Evolutionary conservation across 1,140 invertebrate species (phyloP).

Genomic region (Philaenus spumarius): DNA sequence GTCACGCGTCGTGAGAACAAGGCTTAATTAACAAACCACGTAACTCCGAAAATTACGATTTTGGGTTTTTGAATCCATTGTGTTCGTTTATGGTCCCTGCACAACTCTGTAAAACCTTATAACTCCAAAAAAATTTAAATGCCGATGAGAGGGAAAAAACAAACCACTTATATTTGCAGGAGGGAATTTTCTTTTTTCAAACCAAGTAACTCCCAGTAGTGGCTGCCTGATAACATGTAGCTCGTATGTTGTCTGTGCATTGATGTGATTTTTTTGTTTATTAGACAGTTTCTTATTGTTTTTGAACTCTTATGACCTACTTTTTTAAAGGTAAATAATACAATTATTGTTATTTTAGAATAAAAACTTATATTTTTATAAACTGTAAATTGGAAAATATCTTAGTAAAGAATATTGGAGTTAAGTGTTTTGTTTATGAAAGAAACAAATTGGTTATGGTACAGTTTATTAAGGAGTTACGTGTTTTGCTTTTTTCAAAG

Average conservation of each 20-base stretch:
- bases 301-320: neutral
- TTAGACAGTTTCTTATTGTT: neutral
- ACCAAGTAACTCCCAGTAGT: slow-evolving; percentile 3
- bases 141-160: neutral
- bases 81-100: neutral
- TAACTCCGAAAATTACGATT: slow-evolving; percentile 4
- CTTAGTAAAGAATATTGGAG: neutral
- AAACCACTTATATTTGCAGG: slow-evolving; percentile 8
- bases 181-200: slow-evolving; percentile 5
- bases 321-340: neutral
- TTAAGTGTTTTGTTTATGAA: slow-evolving; percentile 1
- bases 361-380: neutral
- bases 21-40: slow-evolving; percentile 9
- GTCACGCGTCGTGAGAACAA: too few relatives aligned
- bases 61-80: neutral
- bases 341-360: neutral
- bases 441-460: too few relatives aligned
- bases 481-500: too few relatives aligned
- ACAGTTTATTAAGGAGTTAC: too few relatives aligned
- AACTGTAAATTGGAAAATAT: neutral
- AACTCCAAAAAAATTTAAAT: neutral
- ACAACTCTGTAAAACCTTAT: neutral
- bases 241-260: neutral
- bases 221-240: neutral
- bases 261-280: neutral